A percentile compares a stretch with the other conserved stretches of the same genome.
These are phyloP conservation scores for Cheilosia scutellata DNA, from an alignment of 2,888 invertebrate genomes.

Conservation along the genomic window DNA sequence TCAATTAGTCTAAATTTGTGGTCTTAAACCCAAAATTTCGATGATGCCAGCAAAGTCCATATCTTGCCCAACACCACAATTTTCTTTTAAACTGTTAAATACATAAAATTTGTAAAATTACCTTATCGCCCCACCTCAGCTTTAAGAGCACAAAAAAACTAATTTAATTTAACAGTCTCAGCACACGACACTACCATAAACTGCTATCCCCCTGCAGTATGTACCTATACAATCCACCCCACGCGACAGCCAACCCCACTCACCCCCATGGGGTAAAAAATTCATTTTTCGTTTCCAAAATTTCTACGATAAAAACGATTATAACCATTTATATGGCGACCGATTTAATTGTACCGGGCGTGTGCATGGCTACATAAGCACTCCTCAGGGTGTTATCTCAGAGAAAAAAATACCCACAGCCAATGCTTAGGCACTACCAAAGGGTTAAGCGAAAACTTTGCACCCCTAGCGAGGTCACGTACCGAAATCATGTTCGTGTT, in stretches of 20 bases:
- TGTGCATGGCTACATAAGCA: conserved; percentile 57
- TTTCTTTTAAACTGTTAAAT: conserved; percentile 36
- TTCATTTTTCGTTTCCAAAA: conserved; percentile 42
- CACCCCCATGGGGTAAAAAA: conserved; percentile 39
- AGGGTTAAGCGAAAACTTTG: conserved; percentile 61
- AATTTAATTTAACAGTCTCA: conserved; percentile 69
- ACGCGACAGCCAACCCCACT: neutral
- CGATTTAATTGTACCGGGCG: conserved; percentile 67
- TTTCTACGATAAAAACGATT: conserved; percentile 67
- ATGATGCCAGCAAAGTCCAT: neutral
- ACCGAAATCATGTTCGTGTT: conserved; percentile 65
- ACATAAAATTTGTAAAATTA: conserved; percentile 59
- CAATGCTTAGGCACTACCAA: conserved; percentile 18
- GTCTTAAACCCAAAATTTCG: too few species aligned
- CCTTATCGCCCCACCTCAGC: conserved; percentile 68
- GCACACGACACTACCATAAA: conserved; percentile 68
- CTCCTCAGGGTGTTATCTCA: conserved; percentile 69
- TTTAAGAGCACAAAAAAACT: conserved; percentile 52
- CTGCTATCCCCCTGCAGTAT: conserved; percentile 12
- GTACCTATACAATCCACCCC: conserved; percentile 17
- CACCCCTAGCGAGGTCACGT: conserved; percentile 60
- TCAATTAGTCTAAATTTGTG: too few species aligned
- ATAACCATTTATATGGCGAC: conserved; percentile 69
- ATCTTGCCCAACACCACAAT: conserved; percentile 14
- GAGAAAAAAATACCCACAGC: conserved; percentile 37